Evolutionary conservation across 2,797 vertebrate genomes (phyloP).

Genomic region (Periparus ater): DNA sequence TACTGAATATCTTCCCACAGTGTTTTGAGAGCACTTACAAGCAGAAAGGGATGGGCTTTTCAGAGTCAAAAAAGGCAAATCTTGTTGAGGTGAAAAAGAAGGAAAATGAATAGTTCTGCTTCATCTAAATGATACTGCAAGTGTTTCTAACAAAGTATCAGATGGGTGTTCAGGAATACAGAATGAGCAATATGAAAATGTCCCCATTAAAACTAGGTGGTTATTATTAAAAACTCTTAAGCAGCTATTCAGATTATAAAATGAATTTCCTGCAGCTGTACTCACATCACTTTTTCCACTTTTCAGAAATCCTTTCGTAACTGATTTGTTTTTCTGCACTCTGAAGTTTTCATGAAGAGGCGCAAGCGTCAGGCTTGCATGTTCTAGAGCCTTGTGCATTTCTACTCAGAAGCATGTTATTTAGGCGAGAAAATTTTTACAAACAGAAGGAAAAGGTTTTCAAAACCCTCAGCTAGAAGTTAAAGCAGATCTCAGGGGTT

Average conservation of each 20-base stretch:
- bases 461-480: not conserved
- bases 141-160: conserved; percentile 28
- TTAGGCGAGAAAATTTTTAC: not conserved
- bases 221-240: conserved; percentile 51
- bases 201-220: conserved; percentile 59
- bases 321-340: conserved; percentile 14
- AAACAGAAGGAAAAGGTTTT: not conserved
- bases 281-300: conserved; percentile 44
- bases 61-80: conserved; percentile 27
- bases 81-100: conserved; percentile 16
- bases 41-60: not conserved
- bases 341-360: not conserved
- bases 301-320: conserved; percentile 37
- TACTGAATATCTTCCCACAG: not conserved
- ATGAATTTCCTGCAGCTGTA: conserved; percentile 65
- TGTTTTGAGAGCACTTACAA: not conserved
- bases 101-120: conserved; percentile 22
- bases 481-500: not conserved
- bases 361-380: not conserved
- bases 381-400: not conserved
- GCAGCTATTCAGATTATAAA: conserved; percentile 58
- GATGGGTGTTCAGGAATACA: conserved; percentile 49
- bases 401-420: not conserved
- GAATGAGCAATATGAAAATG: conserved; percentile 61
- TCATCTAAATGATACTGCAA: conserved; percentile 48